These are phyloP conservation scores for Caradrina clavipalpis DNA, from an alignment of 2,888 invertebrate genomes.

Conservation along the genomic window DNA sequence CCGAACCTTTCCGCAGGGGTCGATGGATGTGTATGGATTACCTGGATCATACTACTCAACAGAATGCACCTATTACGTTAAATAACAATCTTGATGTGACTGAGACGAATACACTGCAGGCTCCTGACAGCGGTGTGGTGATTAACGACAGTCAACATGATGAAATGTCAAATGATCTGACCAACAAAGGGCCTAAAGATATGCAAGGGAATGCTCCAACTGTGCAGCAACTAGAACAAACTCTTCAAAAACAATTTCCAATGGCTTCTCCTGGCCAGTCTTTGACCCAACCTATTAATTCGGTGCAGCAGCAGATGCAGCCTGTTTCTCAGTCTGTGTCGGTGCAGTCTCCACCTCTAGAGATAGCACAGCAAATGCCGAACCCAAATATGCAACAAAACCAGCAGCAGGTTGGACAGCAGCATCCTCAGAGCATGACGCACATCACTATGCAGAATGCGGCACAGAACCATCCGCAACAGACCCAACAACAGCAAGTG, in stretches of 20 bases:
- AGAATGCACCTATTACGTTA: slow-evolving; percentile 86
- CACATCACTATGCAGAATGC: slow-evolving; percentile 88
- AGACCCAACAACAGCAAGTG: slow-evolving; percentile 86
- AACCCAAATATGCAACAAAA: slow-evolving; percentile 83
- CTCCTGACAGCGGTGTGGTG: slow-evolving; percentile 89
- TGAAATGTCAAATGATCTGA: slow-evolving; percentile 87
- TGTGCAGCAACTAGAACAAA: slow-evolving; percentile 88
- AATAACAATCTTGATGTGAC: slow-evolving; percentile 88
- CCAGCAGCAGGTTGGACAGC: slow-evolving; percentile 87
- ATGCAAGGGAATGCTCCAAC: slow-evolving; percentile 85
- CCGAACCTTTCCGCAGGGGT: slow-evolving; percentile 97
- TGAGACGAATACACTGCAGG: slow-evolving; percentile 83
- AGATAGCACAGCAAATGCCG: slow-evolving; percentile 89
- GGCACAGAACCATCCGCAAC: slow-evolving; percentile 81
- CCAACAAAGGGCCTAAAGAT: slow-evolving; percentile 88
- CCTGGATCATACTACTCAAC: slow-evolving; percentile 94
- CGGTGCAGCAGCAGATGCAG: slow-evolving; percentile 85
- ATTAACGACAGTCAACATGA: slow-evolving; percentile 89
- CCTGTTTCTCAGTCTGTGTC: slow-evolving; percentile 86
- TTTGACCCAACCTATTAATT: slow-evolving; percentile 86
- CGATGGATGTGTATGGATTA: slow-evolving; percentile 99
- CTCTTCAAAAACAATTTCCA: slow-evolving; percentile 88
- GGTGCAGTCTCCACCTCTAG: slow-evolving; percentile 89
- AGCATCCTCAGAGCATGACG: slow-evolving; percentile 89
- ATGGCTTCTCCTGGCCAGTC: slow-evolving; percentile 90